Conservation (phyloP, 2,113 vertebrate genomes). For the chimpanzee (Pan troglodytes) region NHGRI_mPanTro3-v2.1_pri NC_072421.2:102842501-102843000, state of each 20-base stretch:
- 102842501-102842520: background rate
- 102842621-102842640: background rate
- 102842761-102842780: background rate
- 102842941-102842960: background rate
- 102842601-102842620: background rate
- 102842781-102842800: background rate
- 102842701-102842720: background rate
- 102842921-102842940: background rate
- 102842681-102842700: background rate
- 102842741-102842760: background rate
- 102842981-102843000: background rate
- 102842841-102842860: background rate
- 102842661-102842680: background rate
- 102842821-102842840: background rate
- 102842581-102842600: background rate
- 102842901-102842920: background rate
- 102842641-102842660: background rate
- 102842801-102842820: background rate
- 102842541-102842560: background rate
- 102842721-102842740: background rate
- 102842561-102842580: background rate
- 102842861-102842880: background rate
- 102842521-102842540: conserved; percentile 23
- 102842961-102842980: background rate
- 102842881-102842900: background rate